Conservation (phyloP, 2,797 vertebrate species). For the Leucoraja ocellata region DNA sequence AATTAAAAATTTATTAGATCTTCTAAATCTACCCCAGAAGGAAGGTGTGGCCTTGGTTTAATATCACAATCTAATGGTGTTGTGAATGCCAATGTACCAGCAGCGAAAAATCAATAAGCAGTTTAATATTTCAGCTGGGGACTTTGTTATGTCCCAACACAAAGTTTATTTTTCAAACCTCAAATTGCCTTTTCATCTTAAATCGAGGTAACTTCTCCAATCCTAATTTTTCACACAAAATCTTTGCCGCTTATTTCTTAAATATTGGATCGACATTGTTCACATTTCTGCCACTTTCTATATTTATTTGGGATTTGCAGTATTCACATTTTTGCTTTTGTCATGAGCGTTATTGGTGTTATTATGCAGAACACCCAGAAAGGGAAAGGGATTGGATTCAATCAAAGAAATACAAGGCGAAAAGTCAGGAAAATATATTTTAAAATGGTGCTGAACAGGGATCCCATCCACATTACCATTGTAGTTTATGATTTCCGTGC, state of each 20-base stretch:
- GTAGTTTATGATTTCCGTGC: too few relatives aligned
- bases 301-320: neutral
- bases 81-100: neutral
- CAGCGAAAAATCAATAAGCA: neutral
- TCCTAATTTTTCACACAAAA: neutral
- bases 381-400: neutral
- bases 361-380: neutral
- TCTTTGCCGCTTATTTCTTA: neutral
- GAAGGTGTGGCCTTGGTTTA: neutral
- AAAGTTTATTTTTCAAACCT: neutral
- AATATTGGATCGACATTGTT: neutral
- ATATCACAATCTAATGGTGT: neutral
- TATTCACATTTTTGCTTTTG: neutral
- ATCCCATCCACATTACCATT: too few relatives aligned
- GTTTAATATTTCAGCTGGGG: neutral
- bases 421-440: too few relatives aligned
- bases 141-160: neutral
- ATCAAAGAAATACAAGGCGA: neutral
- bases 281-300: neutral
- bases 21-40: neutral
- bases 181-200: neutral
- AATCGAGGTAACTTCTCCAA: neutral
- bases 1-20: neutral
- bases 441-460: too few relatives aligned
- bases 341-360: neutral